Evolutionary conservation across 35 echinoderm and acorn worm species (phyloP).

Genomic region (Apostichopus japonicus): DNA sequence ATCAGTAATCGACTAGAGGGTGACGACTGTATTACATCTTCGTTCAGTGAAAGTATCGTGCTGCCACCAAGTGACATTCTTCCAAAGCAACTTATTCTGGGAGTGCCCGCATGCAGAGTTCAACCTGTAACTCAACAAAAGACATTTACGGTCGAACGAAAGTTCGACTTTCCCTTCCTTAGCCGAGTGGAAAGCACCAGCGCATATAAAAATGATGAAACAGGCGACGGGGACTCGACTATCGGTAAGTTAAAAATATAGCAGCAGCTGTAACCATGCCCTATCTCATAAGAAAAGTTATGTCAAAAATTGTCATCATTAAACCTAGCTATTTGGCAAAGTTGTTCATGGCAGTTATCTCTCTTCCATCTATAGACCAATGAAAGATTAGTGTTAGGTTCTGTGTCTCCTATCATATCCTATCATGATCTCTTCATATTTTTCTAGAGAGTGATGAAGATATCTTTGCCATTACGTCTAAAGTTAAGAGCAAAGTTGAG

Average conservation of each 20-base stretch:
- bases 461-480: conserved; percentile 32
- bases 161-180: conserved; percentile 27
- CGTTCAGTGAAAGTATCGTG: neutral
- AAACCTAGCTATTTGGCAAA: too few relatives aligned
- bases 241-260: too few relatives aligned
- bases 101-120: conserved; percentile 29
- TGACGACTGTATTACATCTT: too few relatives aligned
- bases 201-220: neutral
- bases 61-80: neutral
- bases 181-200: neutral
- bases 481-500: conserved; percentile 31
- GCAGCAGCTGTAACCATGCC: too few relatives aligned
- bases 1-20: neutral
- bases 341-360: neutral
- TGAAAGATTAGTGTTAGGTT: neutral
- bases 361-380: neutral
- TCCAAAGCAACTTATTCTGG: conserved; percentile 36
- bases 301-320: too few relatives aligned
- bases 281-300: too few relatives aligned
- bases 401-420: too few relatives aligned
- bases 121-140: neutral
- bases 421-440: neutral
- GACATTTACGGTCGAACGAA: neutral
- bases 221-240: too few relatives aligned
- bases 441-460: conserved; percentile 58